Base-by-base conservation (phyloP, 92 coral and sea anemone species). In the Scolanthus callimorphus region DNA sequence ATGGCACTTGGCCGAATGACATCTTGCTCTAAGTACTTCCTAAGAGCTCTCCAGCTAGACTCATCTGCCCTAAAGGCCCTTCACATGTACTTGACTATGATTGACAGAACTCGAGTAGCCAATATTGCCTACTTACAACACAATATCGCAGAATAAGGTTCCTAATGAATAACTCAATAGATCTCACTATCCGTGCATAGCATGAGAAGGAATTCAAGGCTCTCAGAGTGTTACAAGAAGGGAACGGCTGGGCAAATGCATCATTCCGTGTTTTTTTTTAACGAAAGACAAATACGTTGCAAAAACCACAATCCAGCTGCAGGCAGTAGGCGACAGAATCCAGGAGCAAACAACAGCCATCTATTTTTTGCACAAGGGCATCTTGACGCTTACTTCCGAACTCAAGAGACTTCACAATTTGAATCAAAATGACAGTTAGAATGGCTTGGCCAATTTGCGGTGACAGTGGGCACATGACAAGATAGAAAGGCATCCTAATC, bases 341-440 rank as follows among this genome's bases (percentile, higher is more conserved):
- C n/a, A n/a, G n/a, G n/a, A n/a, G n/a, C n/a, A n/a, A n/a, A n/a
- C n/a, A n/a, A n/a, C n/a, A n/a, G n/a, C n/a, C n/a, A n/a, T n/a
- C n/a, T n/a, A n/a, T n/a, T n/a, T n/a, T 34, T 34, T 6, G 41
- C 41, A 34, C 41, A 34, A 34, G 41, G 41, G 41, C 52, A 9
- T 46, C 52, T 46, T 46, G 52, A 46, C 41, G 17, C 52, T 46
- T n/a, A n/a, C n/a, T n/a, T n/a, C n/a, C n/a, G n/a, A n/a, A 4
- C 23, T 46, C 4, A 46, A 10, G 11, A 21, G 23, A 19, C 52
- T 46, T 46, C 4, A 19, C 52, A 46, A 46, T 46, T 46, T 19
- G 52, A 46, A 46, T 46, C 52, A 46, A 46, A 46, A 46, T 46
- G 22, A 46, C 52, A 9, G 11, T 46, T 46, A 21, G 17, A 46